Base-by-base conservation (phyloP, 2,797 vertebrate species). In the Zonotrichia albicollis region DNA sequence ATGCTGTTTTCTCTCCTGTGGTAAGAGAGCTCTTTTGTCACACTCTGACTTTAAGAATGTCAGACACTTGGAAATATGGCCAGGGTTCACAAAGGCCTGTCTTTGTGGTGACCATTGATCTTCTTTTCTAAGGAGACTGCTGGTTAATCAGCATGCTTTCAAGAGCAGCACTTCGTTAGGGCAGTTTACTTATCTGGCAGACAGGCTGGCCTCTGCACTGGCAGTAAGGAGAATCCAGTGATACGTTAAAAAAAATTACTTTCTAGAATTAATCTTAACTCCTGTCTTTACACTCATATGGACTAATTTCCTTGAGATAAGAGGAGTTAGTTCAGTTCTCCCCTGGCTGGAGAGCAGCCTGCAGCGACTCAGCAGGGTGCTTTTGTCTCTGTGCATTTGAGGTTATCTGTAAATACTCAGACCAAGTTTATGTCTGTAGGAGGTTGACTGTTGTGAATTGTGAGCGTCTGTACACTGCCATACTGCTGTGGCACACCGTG, bases 261-360 rank as follows among this genome's bases (percentile, higher is more conserved):
- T 94, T 62, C 25, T 51, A 66, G 40, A 84, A 78, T 86, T 94
- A 80, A 48, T 81, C 50, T 46, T 77, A 80, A 72, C 20, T 75
- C 57, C n/a, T 30, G 43, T 60, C 66, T 78, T 95, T 93, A 81
- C 68, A 72, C 62, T 30, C 34, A 78, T 95, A 89, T 71, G 61
- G 90, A 93, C 87, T 93, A 68, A 92, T 87, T 92, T 93, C 71
- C 61, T 79, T 93, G 57, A 90, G 93, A 90, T 94, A 81, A 93
- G 72, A 92, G 74, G 20, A 36, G 27, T 91, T 72, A 68, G 30
- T 87, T 78, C 13, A 87, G 30, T 29, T 46, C 29, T 93, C 22
- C 43, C n/a, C 50, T 87, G 78, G 42, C 94, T 85, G 78, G 68
- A 92, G 32, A 90, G 79, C 62, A 75, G 73, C 18, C 46, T 78